Evolutionary conservation across 2,113 vertebrate genomes (phyloP).

Genomic region (Lipophrys pholis): DNA sequence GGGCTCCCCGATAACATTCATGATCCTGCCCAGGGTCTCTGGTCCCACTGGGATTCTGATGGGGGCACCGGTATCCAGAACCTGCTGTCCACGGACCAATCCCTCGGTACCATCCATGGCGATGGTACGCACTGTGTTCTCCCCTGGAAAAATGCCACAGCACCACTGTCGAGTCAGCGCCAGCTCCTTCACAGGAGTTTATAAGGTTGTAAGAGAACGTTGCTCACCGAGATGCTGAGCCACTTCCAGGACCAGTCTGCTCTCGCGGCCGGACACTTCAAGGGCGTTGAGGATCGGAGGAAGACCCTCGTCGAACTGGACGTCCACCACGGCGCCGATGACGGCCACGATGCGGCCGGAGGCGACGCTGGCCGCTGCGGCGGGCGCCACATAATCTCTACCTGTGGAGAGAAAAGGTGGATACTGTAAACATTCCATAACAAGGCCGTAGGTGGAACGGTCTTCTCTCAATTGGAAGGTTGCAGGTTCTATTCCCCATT

Average conservation of each 20-base stretch:
- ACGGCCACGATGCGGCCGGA: constrained; percentile 93
- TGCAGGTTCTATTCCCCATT: no score
- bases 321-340: constrained; percentile 97
- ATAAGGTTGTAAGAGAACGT: neutral
- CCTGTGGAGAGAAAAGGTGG: constrained; percentile 73
- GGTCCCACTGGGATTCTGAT: constrained; percentile 98
- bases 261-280: constrained; percentile 91
- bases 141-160: constrained; percentile 81
- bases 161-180: neutral
- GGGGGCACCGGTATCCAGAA: constrained; percentile 93
- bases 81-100: constrained; percentile 95
- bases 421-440: no score
- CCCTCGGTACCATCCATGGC: constrained; percentile 99
- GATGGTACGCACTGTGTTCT: constrained; percentile 96
- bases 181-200: neutral
- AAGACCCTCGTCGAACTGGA: constrained; percentile 96
- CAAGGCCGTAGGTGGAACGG: no score
- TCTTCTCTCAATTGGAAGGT: no score
- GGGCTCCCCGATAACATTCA: constrained; percentile 98
- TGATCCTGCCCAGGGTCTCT: constrained; percentile 96
- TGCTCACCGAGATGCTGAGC: constrained; percentile 95
- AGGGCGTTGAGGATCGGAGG: constrained; percentile 97
- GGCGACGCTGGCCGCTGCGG: constrained; percentile 83
- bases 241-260: constrained; percentile 95
- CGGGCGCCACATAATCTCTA: constrained; percentile 90